Percentiles rank a stretch among this genome's conserved stretches.
phyloP scores from a whole-genome alignment of 2,888 invertebrate species.

The Crematogaster levior region DNA sequence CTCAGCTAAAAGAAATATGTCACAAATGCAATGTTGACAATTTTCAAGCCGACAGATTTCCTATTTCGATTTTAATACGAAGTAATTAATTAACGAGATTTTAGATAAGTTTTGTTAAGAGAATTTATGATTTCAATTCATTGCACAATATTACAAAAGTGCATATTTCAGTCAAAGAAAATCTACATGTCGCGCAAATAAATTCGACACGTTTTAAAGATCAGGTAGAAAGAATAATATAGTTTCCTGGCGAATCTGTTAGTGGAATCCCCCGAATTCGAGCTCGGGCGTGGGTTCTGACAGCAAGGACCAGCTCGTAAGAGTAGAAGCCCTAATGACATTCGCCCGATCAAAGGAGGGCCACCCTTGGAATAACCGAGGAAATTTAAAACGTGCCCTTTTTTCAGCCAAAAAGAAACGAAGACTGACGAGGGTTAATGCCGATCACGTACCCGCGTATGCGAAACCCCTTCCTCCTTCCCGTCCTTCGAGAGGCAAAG shows the following conservation, averaged over 20 bases:
- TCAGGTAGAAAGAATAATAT: constrained; percentile 29
- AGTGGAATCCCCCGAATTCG: constrained; percentile 59
- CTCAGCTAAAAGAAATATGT: not conserved
- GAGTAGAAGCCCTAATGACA: constrained; percentile 79
- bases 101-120: not conserved
- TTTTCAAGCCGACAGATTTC: not conserved
- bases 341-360: constrained; percentile 81
- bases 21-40: not conserved
- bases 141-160: not conserved
- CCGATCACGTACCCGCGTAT: constrained; percentile 79
- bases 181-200: constrained; percentile 14
- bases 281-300: constrained; percentile 29
- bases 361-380: constrained; percentile 80
- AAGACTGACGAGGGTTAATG: constrained; percentile 80
- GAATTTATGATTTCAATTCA: not conserved
- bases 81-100: not conserved
- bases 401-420: constrained; percentile 74
- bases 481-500: constrained; percentile 21
- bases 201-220: constrained; percentile 27
- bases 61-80: not conserved
- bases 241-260: constrained; percentile 48
- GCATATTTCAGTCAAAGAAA: not conserved
- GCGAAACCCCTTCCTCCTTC: constrained; percentile 66
- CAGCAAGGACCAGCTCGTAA: constrained; percentile 57
- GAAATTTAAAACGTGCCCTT: constrained; percentile 83